phyloP scores from a whole-genome alignment of 2,113 vertebrate species.

The Bos javanicus region DNA sequence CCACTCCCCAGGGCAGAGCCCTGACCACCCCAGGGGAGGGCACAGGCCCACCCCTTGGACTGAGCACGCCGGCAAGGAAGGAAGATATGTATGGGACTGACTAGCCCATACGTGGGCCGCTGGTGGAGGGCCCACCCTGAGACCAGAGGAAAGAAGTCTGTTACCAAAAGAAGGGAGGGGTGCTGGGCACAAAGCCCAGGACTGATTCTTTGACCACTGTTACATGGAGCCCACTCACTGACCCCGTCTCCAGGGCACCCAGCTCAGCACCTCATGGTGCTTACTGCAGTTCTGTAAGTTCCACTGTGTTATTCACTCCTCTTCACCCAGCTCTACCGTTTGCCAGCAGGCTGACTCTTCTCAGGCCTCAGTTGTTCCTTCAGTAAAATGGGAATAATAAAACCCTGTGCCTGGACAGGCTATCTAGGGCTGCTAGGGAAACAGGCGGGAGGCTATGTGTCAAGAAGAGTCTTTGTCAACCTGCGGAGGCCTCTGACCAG shows the following conservation, averaged over 20 bases:
- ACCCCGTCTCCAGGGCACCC: not conserved
- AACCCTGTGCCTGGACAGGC: not conserved
- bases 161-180: not conserved
- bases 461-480: not conserved
- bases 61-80: rapidly evolving
- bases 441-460: not conserved
- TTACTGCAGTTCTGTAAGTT: rapidly evolving
- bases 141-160: not conserved
- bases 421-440: not conserved
- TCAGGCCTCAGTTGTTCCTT: not conserved
- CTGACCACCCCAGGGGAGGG: not conserved
- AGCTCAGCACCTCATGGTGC: rapidly evolving
- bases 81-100: no score
- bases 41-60: not conserved
- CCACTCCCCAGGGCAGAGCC: no score
- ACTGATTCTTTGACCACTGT: no score
- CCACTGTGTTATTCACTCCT: no score
- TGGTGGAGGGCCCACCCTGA: not conserved
- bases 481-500: no score
- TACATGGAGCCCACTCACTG: no score
- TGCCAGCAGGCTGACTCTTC: not conserved
- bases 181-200: not conserved
- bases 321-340: not conserved
- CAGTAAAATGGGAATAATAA: not conserved
- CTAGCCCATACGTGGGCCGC: not conserved